Evolutionary conservation across 2,888 invertebrate genomes (phyloP).

Genomic region (Oxycera nigricornis): DNA sequence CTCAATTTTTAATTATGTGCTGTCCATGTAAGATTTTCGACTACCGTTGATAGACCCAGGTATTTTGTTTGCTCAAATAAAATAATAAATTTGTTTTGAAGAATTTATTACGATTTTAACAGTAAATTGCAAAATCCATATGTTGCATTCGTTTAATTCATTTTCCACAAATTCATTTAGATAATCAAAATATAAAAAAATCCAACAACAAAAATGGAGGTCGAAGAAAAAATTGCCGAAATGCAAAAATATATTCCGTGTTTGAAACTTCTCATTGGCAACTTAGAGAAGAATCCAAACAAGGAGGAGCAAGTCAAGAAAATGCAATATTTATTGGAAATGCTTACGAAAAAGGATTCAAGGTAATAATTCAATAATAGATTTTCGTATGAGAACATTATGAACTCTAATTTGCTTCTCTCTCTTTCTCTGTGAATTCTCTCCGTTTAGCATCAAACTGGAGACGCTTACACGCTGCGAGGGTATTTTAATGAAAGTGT

Average conservation of each 20-base stretch:
- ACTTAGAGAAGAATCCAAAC: constrained; percentile 38
- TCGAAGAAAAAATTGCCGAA: constrained; percentile 48
- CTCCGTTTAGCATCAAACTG: constrained; percentile 25
- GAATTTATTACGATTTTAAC: too few relatives aligned
- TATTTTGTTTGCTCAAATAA: too few relatives aligned
- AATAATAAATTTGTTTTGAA: too few relatives aligned
- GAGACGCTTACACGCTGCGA: constrained; percentile 10
- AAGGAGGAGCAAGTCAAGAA: constrained; percentile 41
- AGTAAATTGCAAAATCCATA: too few relatives aligned
- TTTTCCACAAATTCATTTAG: too few relatives aligned
- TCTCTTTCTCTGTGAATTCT: too few relatives aligned
- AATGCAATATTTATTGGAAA: constrained; percentile 43
- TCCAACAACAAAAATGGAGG: neutral
- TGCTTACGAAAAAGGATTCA: constrained; percentile 31
- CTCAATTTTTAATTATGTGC: too few relatives aligned
- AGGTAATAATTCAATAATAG: constrained; percentile 33
- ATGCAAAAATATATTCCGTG: constrained; percentile 51
- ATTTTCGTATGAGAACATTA: neutral
- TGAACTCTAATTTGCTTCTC: neutral
- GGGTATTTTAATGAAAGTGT: constrained; percentile 7
- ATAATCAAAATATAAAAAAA: too few relatives aligned
- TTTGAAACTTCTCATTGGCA: constrained; percentile 47
- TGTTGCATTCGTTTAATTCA: too few relatives aligned
- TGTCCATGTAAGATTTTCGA: too few relatives aligned
- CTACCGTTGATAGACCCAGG: too few relatives aligned